Percentiles rank a stretch among this genome's conserved stretches.
Conservation (phyloP, 2,113 vertebrate genomes). For the Grantiella picta region DNA sequence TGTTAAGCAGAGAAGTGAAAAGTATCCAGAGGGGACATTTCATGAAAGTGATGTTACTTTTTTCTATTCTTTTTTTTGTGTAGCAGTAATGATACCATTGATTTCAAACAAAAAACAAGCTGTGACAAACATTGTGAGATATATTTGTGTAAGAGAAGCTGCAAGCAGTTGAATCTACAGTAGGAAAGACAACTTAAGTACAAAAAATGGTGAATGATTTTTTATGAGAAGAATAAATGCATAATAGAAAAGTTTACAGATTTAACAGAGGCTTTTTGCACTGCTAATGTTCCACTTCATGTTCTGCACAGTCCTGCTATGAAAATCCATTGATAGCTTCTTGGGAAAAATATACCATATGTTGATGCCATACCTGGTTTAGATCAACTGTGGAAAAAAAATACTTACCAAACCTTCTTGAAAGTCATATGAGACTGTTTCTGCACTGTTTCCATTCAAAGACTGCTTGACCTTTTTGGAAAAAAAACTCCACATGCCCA, state of each 20-base stretch:
- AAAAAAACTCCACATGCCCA: background rate
- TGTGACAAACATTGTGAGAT: background rate
- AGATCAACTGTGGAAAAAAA: constrained; percentile 38
- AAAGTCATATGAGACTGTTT: constrained; percentile 6
- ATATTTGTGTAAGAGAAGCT: rapidly evolving
- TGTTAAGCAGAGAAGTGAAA: background rate
- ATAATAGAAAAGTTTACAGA: background rate
- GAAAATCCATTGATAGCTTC: constrained; percentile 13
- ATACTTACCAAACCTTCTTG: background rate
- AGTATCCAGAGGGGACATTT: background rate
- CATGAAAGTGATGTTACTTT: background rate
- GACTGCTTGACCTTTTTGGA: constrained; percentile 34
- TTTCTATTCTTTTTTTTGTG: background rate
- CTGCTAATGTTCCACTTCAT: background rate
- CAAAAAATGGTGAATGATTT: background rate
- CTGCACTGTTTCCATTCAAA: background rate
- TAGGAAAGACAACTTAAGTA: background rate
- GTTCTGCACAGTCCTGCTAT: background rate
- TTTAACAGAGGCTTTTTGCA: background rate
- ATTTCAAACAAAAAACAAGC: background rate
- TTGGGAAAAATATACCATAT: background rate
- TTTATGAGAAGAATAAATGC: background rate
- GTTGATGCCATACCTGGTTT: constrained; percentile 37
- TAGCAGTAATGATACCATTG: background rate
- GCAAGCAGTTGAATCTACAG: background rate